Base-by-base conservation (phyloP, 2,113 vertebrate genomes). In the Xyliphius kryptos region DNA sequence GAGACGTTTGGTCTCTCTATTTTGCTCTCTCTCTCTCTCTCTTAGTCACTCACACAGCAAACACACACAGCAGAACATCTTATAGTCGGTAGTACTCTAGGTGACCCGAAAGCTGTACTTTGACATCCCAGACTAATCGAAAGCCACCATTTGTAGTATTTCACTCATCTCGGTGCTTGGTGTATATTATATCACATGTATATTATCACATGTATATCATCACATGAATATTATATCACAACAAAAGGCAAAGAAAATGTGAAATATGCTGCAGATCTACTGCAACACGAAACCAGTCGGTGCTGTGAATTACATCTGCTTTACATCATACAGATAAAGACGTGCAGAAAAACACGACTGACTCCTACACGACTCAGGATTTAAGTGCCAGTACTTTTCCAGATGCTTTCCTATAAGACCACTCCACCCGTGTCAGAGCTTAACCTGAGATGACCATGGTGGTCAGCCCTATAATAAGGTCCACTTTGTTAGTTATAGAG, bases 301-400 rank as follows among this genome's bases (percentile, higher is more conserved):
- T n/a, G 16, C 59, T 40, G 57, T 48, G 52, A 54, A 62, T 59
- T 54, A 43, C 60, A 63, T 64, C 56, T 68, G 65, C 20, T 48
- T 72, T 50, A 54, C 61, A 72, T 72, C 70, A 64, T 63, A 44
- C 55, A 59, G 55, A 46, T 53, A 22, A 55, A 20, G 43, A 54
- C 8, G n/a, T 21, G 51, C 55, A 40, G 15, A n/a, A 41, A 67
- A 47, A 41, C 20, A 43, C 8, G 4, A 60, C 59, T n/a, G n/a
- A n/a, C n/a, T 65, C 70, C 66, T 36, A 51, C 70, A 53, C 12
- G n/a, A 6, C 59, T 65, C 70, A 46, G 56, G 17, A 17, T 73
- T 69, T 52, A 65, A 57, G n/a, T 13, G 2, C 56, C 60, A 52
- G 71, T 69, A 61, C 54, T 73, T 73, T 73, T 73, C 71, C 71